phyloP scores from a whole-genome alignment of 2,797 vertebrate species.

The Pipistrellus nathusii region DNA sequence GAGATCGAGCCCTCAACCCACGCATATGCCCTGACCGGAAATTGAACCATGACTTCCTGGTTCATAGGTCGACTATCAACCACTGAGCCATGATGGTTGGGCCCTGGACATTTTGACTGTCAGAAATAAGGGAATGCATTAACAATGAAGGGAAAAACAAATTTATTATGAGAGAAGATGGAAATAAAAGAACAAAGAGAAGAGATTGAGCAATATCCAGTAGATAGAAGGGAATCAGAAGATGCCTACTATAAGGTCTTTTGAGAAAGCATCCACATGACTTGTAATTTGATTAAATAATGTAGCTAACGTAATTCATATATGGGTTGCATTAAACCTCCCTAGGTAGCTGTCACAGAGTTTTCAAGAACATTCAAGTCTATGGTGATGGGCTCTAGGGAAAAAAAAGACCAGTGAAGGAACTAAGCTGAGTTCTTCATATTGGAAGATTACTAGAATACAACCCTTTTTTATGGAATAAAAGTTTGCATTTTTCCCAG shows the following conservation, averaged over 20 bases:
- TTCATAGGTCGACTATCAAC: no score
- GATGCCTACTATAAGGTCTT: not conserved
- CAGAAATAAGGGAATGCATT: constrained; percentile 21
- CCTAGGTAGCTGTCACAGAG: constrained; percentile 1
- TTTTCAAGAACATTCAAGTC: not conserved
- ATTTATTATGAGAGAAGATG: constrained; percentile 4
- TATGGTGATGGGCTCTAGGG: not conserved
- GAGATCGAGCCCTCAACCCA: no score
- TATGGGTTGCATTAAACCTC: not conserved
- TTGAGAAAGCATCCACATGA: constrained; percentile 13
- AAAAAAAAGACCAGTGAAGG: not conserved
- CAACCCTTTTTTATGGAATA: not conserved
- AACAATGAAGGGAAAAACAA: not conserved
- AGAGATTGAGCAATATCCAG: not conserved
- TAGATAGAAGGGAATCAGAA: constrained; percentile 36
- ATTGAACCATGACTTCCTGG: no score
- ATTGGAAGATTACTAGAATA: not conserved
- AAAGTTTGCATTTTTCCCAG: constrained; percentile 28
- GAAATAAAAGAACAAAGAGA: constrained; percentile 38
- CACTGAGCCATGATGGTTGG: no score
- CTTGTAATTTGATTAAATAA: not conserved
- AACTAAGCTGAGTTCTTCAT: not conserved
- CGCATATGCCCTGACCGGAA: no score
- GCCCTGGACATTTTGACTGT: not conserved
- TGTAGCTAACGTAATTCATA: constrained; percentile 14